Evolutionary conservation across 2,888 invertebrate genomes (phyloP).

Genomic region (Lepidocyrtoides sp.): DNA sequence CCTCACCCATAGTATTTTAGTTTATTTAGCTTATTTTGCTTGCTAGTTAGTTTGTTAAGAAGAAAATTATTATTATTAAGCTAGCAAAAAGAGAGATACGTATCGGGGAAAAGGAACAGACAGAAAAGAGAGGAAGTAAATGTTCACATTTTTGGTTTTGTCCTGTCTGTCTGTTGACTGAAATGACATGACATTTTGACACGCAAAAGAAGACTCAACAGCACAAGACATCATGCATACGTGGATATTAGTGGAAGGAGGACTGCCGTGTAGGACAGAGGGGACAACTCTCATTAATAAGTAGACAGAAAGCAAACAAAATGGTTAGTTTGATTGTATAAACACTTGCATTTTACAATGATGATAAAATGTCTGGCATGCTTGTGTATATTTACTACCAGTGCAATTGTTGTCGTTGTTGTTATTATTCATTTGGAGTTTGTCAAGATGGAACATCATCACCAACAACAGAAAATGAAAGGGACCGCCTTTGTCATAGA

Average conservation of each 20-base stretch:
- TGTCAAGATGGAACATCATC: constrained; percentile 14
- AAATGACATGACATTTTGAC: constrained; percentile 72
- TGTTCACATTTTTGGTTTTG: constrained; percentile 46
- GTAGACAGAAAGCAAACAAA: neutral
- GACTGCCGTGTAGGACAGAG: no score
- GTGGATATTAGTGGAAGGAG: neutral
- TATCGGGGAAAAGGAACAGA: no score
- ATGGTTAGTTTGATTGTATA: constrained; percentile 3
- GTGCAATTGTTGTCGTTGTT: constrained; percentile 38
- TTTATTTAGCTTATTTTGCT: neutral
- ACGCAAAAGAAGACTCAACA: constrained; percentile 67
- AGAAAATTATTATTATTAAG: neutral
- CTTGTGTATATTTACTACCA: constrained; percentile 1
- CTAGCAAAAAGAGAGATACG: neutral
- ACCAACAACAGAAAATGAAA: constrained; percentile 28
- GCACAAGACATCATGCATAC: constrained; percentile 40
- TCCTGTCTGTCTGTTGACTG: constrained; percentile 34
- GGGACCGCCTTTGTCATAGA: constrained; percentile 72
- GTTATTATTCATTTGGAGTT: constrained; percentile 34
- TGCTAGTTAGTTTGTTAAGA: neutral
- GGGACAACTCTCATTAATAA: no score
- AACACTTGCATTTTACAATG: constrained; percentile 31
- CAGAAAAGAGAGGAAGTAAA: neutral
- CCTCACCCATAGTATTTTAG: neutral
- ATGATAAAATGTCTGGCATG: neutral